These are phyloP conservation scores for Equus quagga DNA, from an alignment of 2,113 vertebrate species.

Conservation along the genomic window DNA sequence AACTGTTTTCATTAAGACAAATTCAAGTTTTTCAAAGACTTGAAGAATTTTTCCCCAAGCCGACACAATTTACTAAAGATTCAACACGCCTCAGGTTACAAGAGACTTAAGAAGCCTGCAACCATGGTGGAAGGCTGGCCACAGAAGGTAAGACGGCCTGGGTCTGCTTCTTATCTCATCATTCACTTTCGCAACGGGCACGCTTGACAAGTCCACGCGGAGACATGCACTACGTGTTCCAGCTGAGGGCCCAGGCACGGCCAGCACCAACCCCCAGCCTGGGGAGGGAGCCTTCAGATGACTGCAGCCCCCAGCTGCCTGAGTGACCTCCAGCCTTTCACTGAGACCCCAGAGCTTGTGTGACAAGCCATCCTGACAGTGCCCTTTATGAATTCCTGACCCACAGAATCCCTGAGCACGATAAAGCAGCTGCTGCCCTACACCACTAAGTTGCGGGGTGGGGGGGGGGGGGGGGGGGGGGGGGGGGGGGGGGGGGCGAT, in stretches of 20 bases:
- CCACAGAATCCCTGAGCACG: not conserved
- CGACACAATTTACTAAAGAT: not conserved
- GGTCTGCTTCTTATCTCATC: not conserved
- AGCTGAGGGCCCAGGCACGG: not conserved
- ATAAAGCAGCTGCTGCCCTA: not conserved
- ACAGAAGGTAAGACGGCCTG: not conserved
- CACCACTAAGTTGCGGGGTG: not conserved
- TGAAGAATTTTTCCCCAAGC: not conserved
- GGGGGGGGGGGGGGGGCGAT: not conserved
- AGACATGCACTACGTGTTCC: not conserved
- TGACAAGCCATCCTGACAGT: not conserved
- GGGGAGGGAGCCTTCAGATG: not conserved
- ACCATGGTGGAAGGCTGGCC: not conserved
- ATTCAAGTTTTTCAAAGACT: not conserved
- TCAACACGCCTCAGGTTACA: not conserved
- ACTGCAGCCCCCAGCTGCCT: not conserved
- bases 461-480: not conserved
- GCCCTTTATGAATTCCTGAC: not conserved
- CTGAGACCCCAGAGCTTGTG: not conserved
- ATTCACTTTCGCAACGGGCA: not conserved
- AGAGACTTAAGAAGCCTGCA: not conserved
- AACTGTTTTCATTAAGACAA: constrained; percentile 34
- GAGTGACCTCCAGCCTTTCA: not conserved
- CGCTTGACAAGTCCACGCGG: too few relatives aligned
- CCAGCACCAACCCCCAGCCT: not conserved